These are phyloP conservation scores for Enteromius argenteus DNA, from an alignment of 2,797 vertebrate genomes.

Conservation along the genomic window DNA sequence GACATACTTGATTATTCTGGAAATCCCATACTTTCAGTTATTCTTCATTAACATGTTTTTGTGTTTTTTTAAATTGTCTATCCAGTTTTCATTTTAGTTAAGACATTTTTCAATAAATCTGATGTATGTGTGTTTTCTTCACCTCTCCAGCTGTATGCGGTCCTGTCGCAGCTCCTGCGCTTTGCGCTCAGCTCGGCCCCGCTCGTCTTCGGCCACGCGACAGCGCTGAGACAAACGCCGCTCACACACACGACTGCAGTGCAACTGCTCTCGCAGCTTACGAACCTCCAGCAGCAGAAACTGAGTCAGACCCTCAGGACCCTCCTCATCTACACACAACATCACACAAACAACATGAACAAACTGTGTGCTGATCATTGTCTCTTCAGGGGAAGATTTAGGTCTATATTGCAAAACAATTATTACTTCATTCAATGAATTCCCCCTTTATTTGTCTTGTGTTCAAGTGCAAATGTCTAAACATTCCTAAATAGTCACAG, in stretches of 20 bases:
- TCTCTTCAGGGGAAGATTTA: not conserved
- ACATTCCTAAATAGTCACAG: not conserved
- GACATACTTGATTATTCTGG: too few relatives aligned
- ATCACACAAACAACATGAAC: constrained; percentile 9
- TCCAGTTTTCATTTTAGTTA: too few relatives aligned
- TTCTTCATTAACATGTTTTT: too few relatives aligned
- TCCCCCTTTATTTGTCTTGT: not conserved
- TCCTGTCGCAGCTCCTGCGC: constrained; percentile 83
- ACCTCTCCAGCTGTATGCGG: constrained; percentile 85
- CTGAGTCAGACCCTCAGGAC: constrained; percentile 92
- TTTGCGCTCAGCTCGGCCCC: constrained; percentile 80
- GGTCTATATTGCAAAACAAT: not conserved
- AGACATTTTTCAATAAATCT: too few relatives aligned
- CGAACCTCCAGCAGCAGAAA: constrained; percentile 93
- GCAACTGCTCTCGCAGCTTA: constrained; percentile 86
- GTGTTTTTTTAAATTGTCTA: too few relatives aligned
- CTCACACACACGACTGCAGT: constrained; percentile 84
- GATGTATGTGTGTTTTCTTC: not conserved
- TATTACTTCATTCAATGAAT: not conserved
- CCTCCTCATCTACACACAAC: constrained; percentile 86
- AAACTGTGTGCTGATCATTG: not conserved
- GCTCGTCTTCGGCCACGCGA: constrained; percentile 86
- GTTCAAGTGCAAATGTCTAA: not conserved
- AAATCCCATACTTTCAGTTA: too few relatives aligned
- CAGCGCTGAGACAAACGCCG: constrained; percentile 88